Evolutionary conservation across 2,797 vertebrate species (phyloP), one percentile per base, ranked within the genome.

Genomic region (Alauda arvensis): DNA sequence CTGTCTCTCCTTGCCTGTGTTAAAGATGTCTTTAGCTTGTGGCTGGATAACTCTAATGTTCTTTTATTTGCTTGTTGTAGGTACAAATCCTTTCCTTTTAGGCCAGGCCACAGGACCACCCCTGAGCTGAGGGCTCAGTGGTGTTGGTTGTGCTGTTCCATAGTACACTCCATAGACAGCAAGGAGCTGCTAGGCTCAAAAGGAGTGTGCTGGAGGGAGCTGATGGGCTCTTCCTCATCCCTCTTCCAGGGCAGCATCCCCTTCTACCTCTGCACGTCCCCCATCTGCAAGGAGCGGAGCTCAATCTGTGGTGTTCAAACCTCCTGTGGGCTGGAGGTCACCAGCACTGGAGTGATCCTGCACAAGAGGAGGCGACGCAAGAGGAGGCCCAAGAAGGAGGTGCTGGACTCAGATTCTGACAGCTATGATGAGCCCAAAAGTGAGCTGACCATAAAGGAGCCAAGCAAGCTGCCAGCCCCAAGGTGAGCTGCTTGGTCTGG

Each of bases 251-350:
- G 90, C 21, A 91, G 89, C 17, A 94, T 99, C 59, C 98, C 98
- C 13, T 95, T 96, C 25, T 60, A 96, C 88, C 96, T 98, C 45
- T 98, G 98, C 95, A 98, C 98, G 0, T 99, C 98, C 11, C 98
- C 98, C 20, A 97, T 99, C 91, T 96, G 96, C 19, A 93, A 37
- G 8, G 96, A 98, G 17, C 37, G 12, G 57, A 79, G 85, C 6
- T 95, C 84, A 1, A 89, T 94, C 28, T 71, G 53, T 18, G 25
- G 48, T 14, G 37, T n/a, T 14, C 92, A 62, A n/a, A 52, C 83
- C 31, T 85, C 55, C 24, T 16, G 5, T 11, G 89, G 67, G 43
- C 89, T 77, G 81, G 10, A 85, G 1, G 76, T 89, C n/a, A 77
- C 71, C 10, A 66, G 87, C 1, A 0, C 52, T 4, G 81, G 81